A percentile compares a stretch with the other conserved stretches of the same genome.
These are phyloP conservation scores for Perca schrenkii DNA, from an alignment of 2,113 vertebrate species.

Conservation along the genomic window DNA sequence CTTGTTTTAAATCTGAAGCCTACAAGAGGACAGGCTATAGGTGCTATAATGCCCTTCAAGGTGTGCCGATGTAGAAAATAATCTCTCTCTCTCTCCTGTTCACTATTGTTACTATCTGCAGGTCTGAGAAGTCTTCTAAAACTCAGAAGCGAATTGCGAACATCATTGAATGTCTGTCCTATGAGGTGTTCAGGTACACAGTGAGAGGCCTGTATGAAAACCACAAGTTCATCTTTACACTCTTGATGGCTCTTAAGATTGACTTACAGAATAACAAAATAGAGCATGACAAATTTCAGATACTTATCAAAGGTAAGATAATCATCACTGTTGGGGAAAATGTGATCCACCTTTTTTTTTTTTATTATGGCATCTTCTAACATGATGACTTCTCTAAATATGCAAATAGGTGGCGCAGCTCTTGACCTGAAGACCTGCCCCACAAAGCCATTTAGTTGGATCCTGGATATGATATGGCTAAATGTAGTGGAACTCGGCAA, in stretches of 20 bases:
- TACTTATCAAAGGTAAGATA: constrained; percentile 89
- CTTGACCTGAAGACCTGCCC: constrained; percentile 91
- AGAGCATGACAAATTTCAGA: constrained; percentile 88
- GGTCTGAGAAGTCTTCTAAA: constrained; percentile 87
- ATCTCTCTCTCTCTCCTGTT: neutral
- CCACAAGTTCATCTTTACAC: constrained; percentile 91
- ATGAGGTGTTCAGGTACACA: constrained; percentile 88
- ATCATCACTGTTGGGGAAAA: neutral
- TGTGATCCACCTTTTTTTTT: neutral
- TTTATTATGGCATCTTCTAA: neutral
- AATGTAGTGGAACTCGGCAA: constrained; percentile 93
- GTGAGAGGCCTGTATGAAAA: constrained; percentile 90
- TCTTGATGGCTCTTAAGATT: constrained; percentile 91
- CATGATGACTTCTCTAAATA: constrained; percentile 4
- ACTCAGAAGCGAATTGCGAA: constrained; percentile 89
- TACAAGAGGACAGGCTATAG: neutral
- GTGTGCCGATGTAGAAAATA: neutral
- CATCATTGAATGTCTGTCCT: constrained; percentile 91
- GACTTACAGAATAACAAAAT: constrained; percentile 89
- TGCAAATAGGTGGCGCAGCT: constrained; percentile 88
- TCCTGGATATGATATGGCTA: constrained; percentile 92
- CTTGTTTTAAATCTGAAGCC: neutral
- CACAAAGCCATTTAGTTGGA: constrained; percentile 90
- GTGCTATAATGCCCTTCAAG: neutral
- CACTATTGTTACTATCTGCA: constrained; percentile 49